phyloP scores from a whole-genome alignment of 2,113 vertebrate species.

The Cervus canadensis region DNA sequence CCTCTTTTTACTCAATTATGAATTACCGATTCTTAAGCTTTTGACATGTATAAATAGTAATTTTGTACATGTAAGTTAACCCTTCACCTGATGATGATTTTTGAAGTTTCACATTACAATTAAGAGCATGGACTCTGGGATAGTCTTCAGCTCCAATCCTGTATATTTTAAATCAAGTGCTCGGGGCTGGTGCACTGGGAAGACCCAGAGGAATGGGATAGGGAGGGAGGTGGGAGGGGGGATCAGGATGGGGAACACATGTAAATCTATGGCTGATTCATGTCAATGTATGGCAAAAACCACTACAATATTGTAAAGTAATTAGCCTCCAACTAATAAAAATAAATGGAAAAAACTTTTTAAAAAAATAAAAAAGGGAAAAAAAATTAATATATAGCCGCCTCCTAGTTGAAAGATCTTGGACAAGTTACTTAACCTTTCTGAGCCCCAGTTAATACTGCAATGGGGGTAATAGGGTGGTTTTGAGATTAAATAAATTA shows the following conservation, averaged over 20 bases:
- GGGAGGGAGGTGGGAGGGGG: too few relatives aligned
- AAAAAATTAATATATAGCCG: neutral
- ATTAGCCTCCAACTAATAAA: too few relatives aligned
- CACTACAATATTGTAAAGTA: too few relatives aligned
- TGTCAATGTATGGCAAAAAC: too few relatives aligned
- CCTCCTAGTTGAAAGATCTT: neutral
- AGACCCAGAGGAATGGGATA: too few relatives aligned
- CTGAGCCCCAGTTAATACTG: neutral
- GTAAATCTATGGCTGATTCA: too few relatives aligned
- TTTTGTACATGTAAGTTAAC: neutral
- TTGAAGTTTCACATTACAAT: neutral
- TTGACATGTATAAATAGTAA: neutral
- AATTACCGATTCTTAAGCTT: neutral
- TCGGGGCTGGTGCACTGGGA: too few relatives aligned
- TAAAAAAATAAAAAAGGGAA: too few relatives aligned
- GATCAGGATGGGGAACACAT: too few relatives aligned
- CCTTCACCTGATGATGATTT: neutral
- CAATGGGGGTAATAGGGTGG: neutral
- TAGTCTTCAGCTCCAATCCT: neutral
- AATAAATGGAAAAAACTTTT: too few relatives aligned
- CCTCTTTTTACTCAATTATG: neutral
- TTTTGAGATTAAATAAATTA: neutral
- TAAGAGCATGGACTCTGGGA: neutral
- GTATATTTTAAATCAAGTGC: neutral
- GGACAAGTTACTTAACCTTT: neutral